These are phyloP conservation scores for Thinocorus orbignyianus DNA, from an alignment of 2,113 vertebrate species.

Conservation along the genomic window DNA sequence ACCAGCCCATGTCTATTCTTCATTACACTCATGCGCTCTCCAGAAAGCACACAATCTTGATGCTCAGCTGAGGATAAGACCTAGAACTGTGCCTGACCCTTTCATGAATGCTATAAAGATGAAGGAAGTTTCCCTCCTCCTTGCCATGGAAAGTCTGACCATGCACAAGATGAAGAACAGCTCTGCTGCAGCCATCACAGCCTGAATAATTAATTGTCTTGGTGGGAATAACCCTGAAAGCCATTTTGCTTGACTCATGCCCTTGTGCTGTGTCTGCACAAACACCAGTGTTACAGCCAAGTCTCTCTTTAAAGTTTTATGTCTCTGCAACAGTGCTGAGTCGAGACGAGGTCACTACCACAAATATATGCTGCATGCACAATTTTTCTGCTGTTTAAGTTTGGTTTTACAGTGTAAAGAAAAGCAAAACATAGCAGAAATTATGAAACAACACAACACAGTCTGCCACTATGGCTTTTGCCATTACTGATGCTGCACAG, in stretches of 20 bases:
- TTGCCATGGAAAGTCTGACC: background rate
- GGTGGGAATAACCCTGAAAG: conserved; percentile 22
- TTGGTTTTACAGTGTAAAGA: background rate
- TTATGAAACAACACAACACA: conserved; percentile 13
- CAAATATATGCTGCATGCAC: background rate
- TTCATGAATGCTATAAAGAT: background rate
- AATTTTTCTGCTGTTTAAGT: background rate
- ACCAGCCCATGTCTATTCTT: background rate
- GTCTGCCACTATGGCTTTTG: background rate
- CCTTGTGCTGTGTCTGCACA: conserved; percentile 25
- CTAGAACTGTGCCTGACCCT: background rate
- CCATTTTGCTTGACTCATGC: conserved; percentile 33
- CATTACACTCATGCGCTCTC: rapidly evolving
- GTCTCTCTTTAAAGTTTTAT: conserved; percentile 42
- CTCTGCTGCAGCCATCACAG: background rate
- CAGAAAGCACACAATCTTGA: background rate
- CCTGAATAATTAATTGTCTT: conserved; percentile 31
- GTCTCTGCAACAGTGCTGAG: background rate
- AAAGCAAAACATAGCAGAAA: conserved; percentile 44
- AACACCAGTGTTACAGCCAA: background rate
- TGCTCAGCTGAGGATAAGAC: background rate
- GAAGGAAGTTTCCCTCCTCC: background rate
- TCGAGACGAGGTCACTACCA: background rate
- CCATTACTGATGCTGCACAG: background rate
- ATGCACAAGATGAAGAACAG: background rate